Evolutionary conservation across 2,797 vertebrate genomes (phyloP).

Genomic region (Poeciliopsis paucimaculata): DNA sequence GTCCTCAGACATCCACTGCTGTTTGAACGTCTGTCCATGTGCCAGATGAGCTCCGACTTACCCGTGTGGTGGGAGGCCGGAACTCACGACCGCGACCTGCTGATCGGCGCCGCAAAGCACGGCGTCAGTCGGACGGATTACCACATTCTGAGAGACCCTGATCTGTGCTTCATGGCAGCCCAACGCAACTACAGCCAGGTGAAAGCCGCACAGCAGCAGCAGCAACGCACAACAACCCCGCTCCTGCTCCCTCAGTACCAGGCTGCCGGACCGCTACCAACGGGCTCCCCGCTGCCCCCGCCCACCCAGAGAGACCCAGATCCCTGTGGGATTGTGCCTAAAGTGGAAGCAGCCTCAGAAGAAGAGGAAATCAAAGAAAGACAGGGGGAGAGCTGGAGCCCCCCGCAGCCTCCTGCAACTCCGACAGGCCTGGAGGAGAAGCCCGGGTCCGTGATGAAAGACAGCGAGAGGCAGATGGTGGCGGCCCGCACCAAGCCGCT

Average conservation of each 20-base stretch:
- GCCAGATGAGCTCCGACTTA: conserved; percentile 93
- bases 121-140: conserved; percentile 98
- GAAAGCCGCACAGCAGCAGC: conserved; percentile 84
- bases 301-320: conserved; percentile 77
- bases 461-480: conserved; percentile 90
- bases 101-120: conserved; percentile 95
- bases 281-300: conserved; percentile 62
- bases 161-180: conserved; percentile 93
- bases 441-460: conserved; percentile 75
- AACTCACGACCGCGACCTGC: conserved; percentile 93
- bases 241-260: conserved; percentile 80
- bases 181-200: conserved; percentile 95
- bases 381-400: conserved; percentile 82
- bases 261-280: conserved; percentile 57
- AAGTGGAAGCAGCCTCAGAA: conserved; percentile 83
- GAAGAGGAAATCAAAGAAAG: conserved; percentile 80
- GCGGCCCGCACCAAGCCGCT: conserved; percentile 95
- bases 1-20: conserved; percentile 91
- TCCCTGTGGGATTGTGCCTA: conserved; percentile 77
- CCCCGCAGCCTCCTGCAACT: conserved; percentile 70
- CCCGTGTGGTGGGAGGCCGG: conserved; percentile 98
- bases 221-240: conserved; percentile 62
- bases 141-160: conserved; percentile 96
- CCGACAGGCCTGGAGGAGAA: conserved; percentile 79
- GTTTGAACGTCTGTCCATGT: conserved; percentile 90